Conservation (phyloP, 1,140 invertebrate species). For the Stenopsyche tienmushanensis region DNA sequence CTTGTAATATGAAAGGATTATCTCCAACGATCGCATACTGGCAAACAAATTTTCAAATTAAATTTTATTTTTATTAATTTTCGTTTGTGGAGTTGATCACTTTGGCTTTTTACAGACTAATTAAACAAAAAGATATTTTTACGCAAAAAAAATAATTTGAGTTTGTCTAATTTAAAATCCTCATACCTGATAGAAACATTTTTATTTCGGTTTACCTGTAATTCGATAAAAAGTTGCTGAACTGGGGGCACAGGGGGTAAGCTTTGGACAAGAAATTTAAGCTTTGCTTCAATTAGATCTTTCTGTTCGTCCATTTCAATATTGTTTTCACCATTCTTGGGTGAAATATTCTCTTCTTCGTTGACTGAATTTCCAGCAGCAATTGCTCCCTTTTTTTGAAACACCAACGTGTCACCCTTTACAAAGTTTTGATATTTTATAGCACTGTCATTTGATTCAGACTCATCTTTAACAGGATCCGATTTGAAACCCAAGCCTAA, state of each 20-base stretch:
- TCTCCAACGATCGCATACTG: too few relatives aligned
- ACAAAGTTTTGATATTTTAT: slow-evolving; percentile 21
- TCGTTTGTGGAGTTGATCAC: too few relatives aligned
- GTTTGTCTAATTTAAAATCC: too few relatives aligned
- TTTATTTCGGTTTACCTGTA: slow-evolving; percentile 36
- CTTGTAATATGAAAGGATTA: too few relatives aligned
- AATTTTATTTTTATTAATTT: too few relatives aligned
- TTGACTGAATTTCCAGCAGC: neutral
- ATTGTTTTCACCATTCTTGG: neutral
- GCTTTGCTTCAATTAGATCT: slow-evolving; percentile 31
- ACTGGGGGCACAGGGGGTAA: slow-evolving; percentile 33
- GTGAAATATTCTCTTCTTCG: slow-evolving; percentile 5
- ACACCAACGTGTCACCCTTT: slow-evolving; percentile 26
- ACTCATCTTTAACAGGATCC: slow-evolving; percentile 10
- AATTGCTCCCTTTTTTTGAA: slow-evolving; percentile 25
- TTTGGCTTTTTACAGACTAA: neutral
- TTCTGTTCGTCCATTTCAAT: slow-evolving; percentile 25
- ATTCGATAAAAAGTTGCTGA: slow-evolving; percentile 36
- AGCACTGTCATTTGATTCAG: neutral
- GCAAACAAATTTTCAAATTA: too few relatives aligned
- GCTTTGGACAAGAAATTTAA: slow-evolving; percentile 37
- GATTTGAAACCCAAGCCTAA: slow-evolving; percentile 34
- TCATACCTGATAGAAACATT: too few relatives aligned
- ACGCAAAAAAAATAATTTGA: neutral
- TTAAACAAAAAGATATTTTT: neutral